These are phyloP conservation scores for Lamellibrachia columna DNA, from an alignment of 2,888 invertebrate species.

Conservation along the genomic window DNA sequence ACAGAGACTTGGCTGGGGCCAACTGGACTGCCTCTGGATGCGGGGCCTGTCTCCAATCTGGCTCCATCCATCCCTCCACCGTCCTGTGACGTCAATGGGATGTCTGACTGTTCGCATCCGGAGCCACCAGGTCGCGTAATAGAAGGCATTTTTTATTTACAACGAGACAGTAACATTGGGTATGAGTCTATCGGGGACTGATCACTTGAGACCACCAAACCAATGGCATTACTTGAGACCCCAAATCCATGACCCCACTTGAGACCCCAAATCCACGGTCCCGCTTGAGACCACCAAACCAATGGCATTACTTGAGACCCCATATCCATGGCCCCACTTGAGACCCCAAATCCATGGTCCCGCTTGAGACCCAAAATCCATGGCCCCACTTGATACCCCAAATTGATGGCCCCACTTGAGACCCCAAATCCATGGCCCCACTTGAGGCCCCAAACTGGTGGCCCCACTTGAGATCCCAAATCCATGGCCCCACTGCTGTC, in stretches of 20 bases:
- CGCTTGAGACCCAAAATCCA: neutral
- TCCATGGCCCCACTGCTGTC: neutral
- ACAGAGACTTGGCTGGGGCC: too few species aligned
- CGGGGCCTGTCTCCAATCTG: too few species aligned
- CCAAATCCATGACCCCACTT: neutral
- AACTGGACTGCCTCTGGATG: too few species aligned
- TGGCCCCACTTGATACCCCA: neutral
- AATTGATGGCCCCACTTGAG: neutral
- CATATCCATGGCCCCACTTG: too few species aligned
- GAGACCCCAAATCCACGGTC: neutral
- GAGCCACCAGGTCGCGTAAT: neutral
- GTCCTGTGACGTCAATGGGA: neutral
- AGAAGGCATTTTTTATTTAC: neutral
- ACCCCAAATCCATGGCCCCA: neutral
- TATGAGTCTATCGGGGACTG: neutral
- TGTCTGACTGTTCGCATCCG: neutral
- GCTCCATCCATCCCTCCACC: neutral
- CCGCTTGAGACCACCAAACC: neutral
- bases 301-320: too few species aligned
- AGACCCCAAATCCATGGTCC: neutral
- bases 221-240: neutral
- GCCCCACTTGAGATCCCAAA: neutral
- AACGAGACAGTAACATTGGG: neutral
- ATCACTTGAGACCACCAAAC: too few species aligned
- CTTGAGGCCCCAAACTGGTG: neutral